phyloP scores from a whole-genome alignment of 2,888 invertebrate genomes.

The Euphydryas editha region DNA sequence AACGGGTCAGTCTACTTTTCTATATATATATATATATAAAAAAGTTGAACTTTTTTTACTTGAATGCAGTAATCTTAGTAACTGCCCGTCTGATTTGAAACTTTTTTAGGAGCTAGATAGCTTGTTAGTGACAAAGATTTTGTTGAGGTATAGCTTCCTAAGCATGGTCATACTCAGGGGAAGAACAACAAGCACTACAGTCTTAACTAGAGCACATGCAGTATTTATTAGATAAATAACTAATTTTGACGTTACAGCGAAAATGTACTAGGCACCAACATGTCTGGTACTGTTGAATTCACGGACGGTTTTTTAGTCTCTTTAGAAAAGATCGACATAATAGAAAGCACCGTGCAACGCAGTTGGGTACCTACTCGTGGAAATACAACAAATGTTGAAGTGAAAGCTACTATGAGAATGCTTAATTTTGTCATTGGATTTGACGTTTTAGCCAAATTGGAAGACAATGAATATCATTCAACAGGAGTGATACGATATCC shows the following conservation, averaged over 20 bases:
- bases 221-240: not conserved
- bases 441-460: slow-evolving; percentile 55
- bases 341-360: slow-evolving; percentile 53
- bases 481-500: slow-evolving; percentile 54
- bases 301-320: slow-evolving; percentile 63
- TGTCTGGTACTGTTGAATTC: slow-evolving; percentile 53
- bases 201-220: no score
- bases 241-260: slow-evolving; percentile 51
- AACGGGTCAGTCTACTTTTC: no score
- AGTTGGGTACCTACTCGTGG: slow-evolving; percentile 52
- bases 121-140: no score
- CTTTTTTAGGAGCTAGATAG: no score
- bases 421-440: slow-evolving; percentile 59
- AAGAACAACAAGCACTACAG: no score
- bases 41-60: no score
- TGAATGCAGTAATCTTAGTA: no score
- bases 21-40: no score
- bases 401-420: slow-evolving; percentile 56
- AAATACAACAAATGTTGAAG: slow-evolving; percentile 48
- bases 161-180: no score
- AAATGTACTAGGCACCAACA: slow-evolving; percentile 46
- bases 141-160: no score
- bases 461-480: slow-evolving; percentile 46
- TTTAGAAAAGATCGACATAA: slow-evolving; percentile 57
- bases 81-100: no score